Percentiles rank a stretch among this genome's conserved stretches.
phyloP scores from a whole-genome alignment of 2,113 vertebrate species.

The Connochaetes taurinus region DNA sequence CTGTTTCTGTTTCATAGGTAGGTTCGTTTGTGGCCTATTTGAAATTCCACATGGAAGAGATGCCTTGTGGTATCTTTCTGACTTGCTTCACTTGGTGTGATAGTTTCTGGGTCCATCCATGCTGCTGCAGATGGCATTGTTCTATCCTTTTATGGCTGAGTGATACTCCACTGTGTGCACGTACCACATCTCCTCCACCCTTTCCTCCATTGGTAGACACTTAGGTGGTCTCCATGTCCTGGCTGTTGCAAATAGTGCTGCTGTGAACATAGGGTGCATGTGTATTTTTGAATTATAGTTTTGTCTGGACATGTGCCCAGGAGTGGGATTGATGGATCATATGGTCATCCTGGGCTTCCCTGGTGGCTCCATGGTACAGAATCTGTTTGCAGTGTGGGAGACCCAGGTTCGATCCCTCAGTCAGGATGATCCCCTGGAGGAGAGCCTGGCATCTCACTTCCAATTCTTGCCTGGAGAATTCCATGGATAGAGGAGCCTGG shows the following conservation, averaged over 20 bases:
- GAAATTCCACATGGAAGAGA: background rate
- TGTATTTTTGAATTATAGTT: background rate
- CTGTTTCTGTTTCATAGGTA: background rate
- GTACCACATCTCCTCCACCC: background rate
- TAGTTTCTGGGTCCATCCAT: background rate
- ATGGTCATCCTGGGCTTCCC: background rate
- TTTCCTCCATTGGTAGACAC: background rate
- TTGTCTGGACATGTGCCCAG: background rate
- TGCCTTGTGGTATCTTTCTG: background rate
- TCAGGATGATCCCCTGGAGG: background rate
- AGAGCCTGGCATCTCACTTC: background rate
- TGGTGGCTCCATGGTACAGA: background rate
- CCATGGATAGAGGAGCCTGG: background rate
- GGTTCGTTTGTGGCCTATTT: background rate
- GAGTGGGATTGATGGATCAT: background rate
- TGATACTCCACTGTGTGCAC: background rate
- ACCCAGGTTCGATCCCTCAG: background rate
- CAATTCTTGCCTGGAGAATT: background rate
- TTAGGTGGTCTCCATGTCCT: background rate
- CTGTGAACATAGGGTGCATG: background rate
- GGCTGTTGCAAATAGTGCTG: background rate
- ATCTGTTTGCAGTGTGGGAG: background rate
- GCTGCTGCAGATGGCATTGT: background rate
- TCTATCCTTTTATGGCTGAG: background rate
- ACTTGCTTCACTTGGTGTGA: background rate